Percentiles rank a stretch among this genome's conserved stretches.
Evolutionary conservation across 2,888 invertebrate genomes (phyloP).

Genomic region (Ommatoiulus sabulosus): DNA sequence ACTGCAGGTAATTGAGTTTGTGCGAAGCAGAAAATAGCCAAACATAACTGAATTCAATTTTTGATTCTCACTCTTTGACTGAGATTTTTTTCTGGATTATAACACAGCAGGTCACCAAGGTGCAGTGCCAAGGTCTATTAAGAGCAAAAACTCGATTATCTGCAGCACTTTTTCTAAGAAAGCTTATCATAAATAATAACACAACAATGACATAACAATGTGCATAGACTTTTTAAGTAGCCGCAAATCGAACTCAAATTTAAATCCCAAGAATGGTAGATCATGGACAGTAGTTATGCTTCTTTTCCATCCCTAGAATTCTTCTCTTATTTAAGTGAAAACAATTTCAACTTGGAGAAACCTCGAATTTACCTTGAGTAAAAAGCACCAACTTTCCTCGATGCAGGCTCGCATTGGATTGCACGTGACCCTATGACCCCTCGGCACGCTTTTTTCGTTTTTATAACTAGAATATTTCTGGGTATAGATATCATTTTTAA

Average conservation of each 20-base stretch:
- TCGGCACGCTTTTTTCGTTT: conserved; percentile 17
- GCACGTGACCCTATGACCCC: conserved; percentile 12
- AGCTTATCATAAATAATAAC: not conserved
- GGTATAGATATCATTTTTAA: conserved; percentile 34
- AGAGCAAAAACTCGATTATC: not conserved
- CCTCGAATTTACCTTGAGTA: not conserved
- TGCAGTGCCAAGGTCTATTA: not conserved
- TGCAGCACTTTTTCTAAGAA: not conserved
- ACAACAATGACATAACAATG: conserved; percentile 21
- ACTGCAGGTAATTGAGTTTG: not conserved
- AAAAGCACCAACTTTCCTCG: not conserved
- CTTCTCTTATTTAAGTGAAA: not conserved
- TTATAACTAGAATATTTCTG: conserved; percentile 23
- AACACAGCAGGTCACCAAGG: no score
- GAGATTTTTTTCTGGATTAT: no score
- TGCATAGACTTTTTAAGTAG: conserved; percentile 28
- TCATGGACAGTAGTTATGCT: not conserved
- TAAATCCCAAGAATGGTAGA: not conserved
- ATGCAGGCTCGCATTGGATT: conserved; percentile 28
- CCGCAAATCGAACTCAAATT: not conserved
- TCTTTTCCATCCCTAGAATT: not conserved
- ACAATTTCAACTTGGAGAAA: not conserved
- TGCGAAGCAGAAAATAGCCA: no score
- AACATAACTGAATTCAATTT: no score
- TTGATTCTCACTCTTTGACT: no score